Evolutionary conservation across 2,888 invertebrate genomes (phyloP), one percentile per base, ranked within the genome.

Genomic region (Platyscelio sp.): DNA sequence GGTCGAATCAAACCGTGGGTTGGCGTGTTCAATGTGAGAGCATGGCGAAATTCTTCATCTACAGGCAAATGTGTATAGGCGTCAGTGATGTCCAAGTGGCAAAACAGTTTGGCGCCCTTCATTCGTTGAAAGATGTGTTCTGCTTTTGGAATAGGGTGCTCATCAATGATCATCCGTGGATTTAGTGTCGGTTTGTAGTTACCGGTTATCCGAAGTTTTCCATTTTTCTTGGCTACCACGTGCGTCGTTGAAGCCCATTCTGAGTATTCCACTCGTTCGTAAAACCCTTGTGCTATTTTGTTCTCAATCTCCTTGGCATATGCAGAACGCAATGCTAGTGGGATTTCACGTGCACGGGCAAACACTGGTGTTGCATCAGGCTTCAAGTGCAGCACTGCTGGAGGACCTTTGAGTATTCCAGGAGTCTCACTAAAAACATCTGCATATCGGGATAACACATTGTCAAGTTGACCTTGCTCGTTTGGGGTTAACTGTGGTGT

Each of bases 131-230:
- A 63, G 20, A 33, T 33, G 33, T 33, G 33, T 33, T 33, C 33
- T 33, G 33, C 33, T 33, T 33, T 33, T 33, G 76, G 71, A 43
- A 76, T 76, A 2, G 67, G 71, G 15, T 83, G 60, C 20, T 83
- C 82, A 26, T 77, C 82, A 9, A 83, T 51, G 22, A 77, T 65
- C 4, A 83, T 71, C 5, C 60, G 29, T 3, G 46, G 76, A 33
- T 77, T 83, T 13, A 63, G 22, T 2, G 80, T 80, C 18, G 80
- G 67, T 24, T 77, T 77, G 46, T 83, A 75, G 18, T 75, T 75
- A 15, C 56, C 75, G 1, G 63, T 75, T n/a, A 61, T 74, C 3
- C 51, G 49, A 4, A 74, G 6, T 63, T 49, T 51, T 29, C 63
- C 61, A 33, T 74, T 54, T 29, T 65, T 75, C 22, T 65, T 63